Evolutionary conservation across 2,888 invertebrate species (phyloP), one percentile per base, ranked within the genome.

Genomic region (Andrena minutula): DNA sequence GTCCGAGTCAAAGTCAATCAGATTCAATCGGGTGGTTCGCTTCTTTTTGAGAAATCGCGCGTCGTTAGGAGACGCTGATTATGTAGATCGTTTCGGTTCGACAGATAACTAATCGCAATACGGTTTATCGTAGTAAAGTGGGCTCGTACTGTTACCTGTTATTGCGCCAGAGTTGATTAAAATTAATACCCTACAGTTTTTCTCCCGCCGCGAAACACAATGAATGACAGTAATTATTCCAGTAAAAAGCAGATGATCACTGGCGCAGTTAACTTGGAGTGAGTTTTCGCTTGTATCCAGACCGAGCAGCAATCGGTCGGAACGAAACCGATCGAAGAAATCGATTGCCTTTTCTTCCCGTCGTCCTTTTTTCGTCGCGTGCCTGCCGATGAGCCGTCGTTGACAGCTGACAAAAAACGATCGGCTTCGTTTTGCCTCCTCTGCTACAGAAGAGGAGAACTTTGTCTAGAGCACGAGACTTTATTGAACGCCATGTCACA

Each of bases 401-500:
- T 83, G 83, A 84, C 79, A 83, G 83, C 86, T 74, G 75, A 64
- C 75, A 77, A 71, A 69, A 69, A 77, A 70, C 65, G 69, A 53
- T 63, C 74, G 56, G 58, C 56, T 30, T 75, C 53, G 20, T 28
- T 72, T 35, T 61, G 51, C 63, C 72, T 78, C 72, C 64, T 51
- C 83, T 75, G 79, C 75, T 77, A 66, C 74, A 65, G 35, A 10
- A 35, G 35, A 35, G 35, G 35, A 35, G 35, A 35, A 56, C 70
- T 75, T 69, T 47, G 53, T 82, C 84, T 84, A 76, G 70, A 73
- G 28, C 47, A 49, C 56, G 71, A 85, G 75, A 32, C 87, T 86
- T 87, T 86, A 89, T 90, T 89, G 90, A 88, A 87, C 86, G 87
- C 85, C 87, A 81, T 80, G 88, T 88, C 88, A 86, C 84, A 85